phyloP scores from a whole-genome alignment of 2,888 invertebrate genomes.

The Drosophila lacicola region DNA sequence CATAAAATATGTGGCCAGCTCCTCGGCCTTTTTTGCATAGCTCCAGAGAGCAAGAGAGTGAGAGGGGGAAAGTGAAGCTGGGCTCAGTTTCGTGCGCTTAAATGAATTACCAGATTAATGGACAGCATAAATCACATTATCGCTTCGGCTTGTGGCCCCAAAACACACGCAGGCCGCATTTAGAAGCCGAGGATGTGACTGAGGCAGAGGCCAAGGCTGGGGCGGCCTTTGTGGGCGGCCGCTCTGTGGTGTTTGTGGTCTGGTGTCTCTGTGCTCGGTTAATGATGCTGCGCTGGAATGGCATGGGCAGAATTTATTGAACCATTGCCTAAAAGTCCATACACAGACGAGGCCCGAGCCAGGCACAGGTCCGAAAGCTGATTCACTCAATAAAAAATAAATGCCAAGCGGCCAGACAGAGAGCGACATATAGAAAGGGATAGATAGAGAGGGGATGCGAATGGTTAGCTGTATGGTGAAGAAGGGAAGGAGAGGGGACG shows the following conservation, averaged over 20 bases:
- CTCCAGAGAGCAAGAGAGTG: slow-evolving; percentile 9
- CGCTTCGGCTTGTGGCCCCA: slow-evolving; percentile 82
- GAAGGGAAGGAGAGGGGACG: not conserved
- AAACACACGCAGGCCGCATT: slow-evolving; percentile 65
- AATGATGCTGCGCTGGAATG: slow-evolving; percentile 67
- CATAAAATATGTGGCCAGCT: slow-evolving; percentile 75
- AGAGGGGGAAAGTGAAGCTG: slow-evolving; percentile 31
- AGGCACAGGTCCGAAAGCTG: slow-evolving; percentile 48
- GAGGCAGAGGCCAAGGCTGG: slow-evolving; percentile 36
- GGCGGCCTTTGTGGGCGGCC: slow-evolving; percentile 77
- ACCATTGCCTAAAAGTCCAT: slow-evolving; percentile 81
- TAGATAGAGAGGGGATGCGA: not conserved
- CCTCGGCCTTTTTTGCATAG: slow-evolving; percentile 42
- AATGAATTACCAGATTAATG: slow-evolving; percentile 85
- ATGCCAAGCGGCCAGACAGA: slow-evolving; percentile 49
- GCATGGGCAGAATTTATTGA: slow-evolving; percentile 82
- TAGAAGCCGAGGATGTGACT: slow-evolving; percentile 47
- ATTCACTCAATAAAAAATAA: slow-evolving; percentile 78
- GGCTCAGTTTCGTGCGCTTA: slow-evolving; percentile 77
- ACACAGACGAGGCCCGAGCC: slow-evolving; percentile 19
- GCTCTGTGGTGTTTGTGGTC: slow-evolving; percentile 30
- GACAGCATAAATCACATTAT: slow-evolving; percentile 85
- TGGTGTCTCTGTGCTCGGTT: slow-evolving; percentile 54
- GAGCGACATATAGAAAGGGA: slow-evolving; percentile 1
- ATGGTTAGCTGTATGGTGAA: too few species aligned